Evolutionary conservation across 2,888 invertebrate genomes (phyloP), one percentile per base, ranked within the genome.

Genomic region (Synanthedon vespiformis): DNA sequence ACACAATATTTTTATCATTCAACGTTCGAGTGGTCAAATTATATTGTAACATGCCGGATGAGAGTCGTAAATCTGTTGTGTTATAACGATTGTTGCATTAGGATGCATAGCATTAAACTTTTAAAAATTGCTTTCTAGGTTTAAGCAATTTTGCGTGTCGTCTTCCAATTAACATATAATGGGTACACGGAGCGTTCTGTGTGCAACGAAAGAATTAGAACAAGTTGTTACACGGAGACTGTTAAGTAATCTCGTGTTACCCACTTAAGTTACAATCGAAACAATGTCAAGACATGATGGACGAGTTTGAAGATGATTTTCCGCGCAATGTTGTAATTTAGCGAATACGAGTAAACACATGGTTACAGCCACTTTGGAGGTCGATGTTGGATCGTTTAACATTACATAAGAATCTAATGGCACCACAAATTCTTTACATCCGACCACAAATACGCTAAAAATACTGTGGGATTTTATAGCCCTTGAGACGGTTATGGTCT

Each of bases 151-250:
- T 65, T 57, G 66, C 70, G 73, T 77, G 78, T 80, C 72, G 70
- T 71, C 70, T 68, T 61, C 62, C 68, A 72, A 80, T 80, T 80
- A 77, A 66, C 77, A 80, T 80, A 79, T 74, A 80, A 79, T 80
- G 66, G 74, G 61, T 56, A 62, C 58, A 61, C 44, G 49, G 60
- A 57, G 59, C 61, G 64, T 61, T 64, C 59, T 69, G 48, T 48
- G 64, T 63, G 72, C 72, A 76, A 74, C 64, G 59, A 61, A 60
- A 68, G 72, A 76, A 77, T 77, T 71, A 72, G 76, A 74, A 73
- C 75, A 71, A 67, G 63, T 65, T 64, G 62, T 74, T 68, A 68
- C 70, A 73, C 61, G 62, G 56, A 57, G 52, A 53, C 44, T 44
- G 60, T 80, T 77, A 70, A 71, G 75, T 74, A 78, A 80, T 58